phyloP scores from a whole-genome alignment of 1,140 invertebrate species.

The Procambarus clarkii region DNA sequence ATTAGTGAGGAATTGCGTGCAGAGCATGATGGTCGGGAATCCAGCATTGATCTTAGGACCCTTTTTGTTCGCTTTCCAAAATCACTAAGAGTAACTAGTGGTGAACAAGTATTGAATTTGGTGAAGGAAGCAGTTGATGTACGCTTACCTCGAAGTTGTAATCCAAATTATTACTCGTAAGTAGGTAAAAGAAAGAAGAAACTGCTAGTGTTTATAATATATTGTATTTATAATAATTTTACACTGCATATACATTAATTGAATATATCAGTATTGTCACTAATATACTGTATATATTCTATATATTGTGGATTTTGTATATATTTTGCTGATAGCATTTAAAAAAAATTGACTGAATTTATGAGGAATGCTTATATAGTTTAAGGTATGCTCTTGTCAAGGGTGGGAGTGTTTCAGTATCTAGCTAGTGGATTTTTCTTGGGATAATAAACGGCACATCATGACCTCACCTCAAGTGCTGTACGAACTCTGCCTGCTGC shows the following conservation, averaged over 20 bases:
- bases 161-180: not conserved
- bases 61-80: constrained; percentile 31
- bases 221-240: too few species aligned
- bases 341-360: too few species aligned
- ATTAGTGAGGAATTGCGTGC: not conserved
- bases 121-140: constrained; percentile 8
- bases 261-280: not conserved
- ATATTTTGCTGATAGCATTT: too few species aligned
- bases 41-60: not conserved
- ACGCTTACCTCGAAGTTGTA: not conserved
- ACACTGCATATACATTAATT: not conserved
- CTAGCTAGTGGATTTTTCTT: too few species aligned
- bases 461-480: too few species aligned
- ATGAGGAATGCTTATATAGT: too few species aligned
- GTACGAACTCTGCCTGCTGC: too few species aligned
- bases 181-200: not conserved
- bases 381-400: too few species aligned
- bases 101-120: not conserved
- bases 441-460: too few species aligned
- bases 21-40: not conserved
- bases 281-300: too few species aligned
- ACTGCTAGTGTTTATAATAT: not conserved
- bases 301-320: too few species aligned
- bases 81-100: not conserved
- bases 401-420: too few species aligned